Conservation (phyloP, 2,797 vertebrate species). For the Aldrovandia affinis region DNA sequence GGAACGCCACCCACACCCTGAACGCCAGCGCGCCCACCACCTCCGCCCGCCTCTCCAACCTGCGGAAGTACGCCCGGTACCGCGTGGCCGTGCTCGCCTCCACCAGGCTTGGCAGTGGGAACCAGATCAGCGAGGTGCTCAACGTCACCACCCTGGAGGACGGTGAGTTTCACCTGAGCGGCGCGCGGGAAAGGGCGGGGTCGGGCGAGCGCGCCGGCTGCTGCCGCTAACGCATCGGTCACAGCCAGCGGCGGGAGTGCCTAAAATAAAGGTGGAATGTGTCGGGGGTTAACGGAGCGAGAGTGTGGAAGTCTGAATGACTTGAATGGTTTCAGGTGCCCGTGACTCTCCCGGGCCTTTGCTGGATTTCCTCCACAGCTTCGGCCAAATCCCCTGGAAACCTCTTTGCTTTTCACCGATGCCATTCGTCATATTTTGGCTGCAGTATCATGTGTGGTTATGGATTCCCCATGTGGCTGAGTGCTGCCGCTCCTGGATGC, state of each 20-base stretch:
- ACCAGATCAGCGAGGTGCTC: conserved; percentile 77
- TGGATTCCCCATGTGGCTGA: background rate
- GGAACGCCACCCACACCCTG: conserved; percentile 76
- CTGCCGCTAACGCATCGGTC: background rate
- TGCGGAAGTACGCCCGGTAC: conserved; percentile 78
- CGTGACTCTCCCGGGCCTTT: background rate
- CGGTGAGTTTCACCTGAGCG: conserved; percentile 64
- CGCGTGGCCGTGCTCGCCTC: conserved; percentile 68
- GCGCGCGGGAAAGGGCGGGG: background rate
- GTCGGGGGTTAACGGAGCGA: background rate
- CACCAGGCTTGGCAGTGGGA: conserved; percentile 72
- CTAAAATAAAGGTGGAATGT: conserved; percentile 37
- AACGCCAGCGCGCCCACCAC: conserved; percentile 67
- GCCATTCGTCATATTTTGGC: background rate
- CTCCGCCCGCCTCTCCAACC: conserved; percentile 63
- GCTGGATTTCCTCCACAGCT: background rate
- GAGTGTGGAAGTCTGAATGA: background rate
- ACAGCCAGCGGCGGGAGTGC: background rate
- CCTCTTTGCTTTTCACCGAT: background rate
- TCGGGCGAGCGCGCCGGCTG: background rate
- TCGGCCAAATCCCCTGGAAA: background rate
- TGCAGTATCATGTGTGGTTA: background rate
- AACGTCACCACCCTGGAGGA: conserved; percentile 83
- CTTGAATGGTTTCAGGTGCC: background rate
- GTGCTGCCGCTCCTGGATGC: background rate